phyloP scores from a whole-genome alignment of 2,888 invertebrate genomes.

The Lagria hirta region DNA sequence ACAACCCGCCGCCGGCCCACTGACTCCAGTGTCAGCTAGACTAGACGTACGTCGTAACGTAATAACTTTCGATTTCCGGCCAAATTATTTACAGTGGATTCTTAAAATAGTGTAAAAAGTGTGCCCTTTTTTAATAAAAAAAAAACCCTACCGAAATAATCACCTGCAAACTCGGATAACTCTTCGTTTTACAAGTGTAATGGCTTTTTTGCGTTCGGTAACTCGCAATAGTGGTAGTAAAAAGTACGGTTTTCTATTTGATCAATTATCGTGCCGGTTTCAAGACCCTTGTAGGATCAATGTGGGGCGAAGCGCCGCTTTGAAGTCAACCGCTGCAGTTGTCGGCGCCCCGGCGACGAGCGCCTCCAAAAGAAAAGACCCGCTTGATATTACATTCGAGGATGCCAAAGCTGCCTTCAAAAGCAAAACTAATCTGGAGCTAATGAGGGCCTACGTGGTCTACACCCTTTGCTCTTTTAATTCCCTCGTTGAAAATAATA shows the following conservation, averaged over 20 bases:
- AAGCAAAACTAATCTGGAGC: conserved; percentile 92
- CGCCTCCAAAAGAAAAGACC: conserved; percentile 28
- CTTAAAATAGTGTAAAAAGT: not conserved
- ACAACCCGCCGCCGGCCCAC: no score
- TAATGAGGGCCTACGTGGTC: conserved; percentile 86
- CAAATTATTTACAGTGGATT: no score
- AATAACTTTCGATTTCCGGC: not conserved
- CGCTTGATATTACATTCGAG: conserved; percentile 80
- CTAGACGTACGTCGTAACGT: no score
- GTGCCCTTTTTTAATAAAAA: not conserved
- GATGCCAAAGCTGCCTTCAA: conserved; percentile 91
- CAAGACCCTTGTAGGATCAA: conserved; percentile 41
- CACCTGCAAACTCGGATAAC: conserved; percentile 4
- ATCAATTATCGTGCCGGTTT: conserved; percentile 35
- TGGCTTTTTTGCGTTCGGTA: conserved; percentile 57
- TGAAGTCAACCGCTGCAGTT: conserved; percentile 71
- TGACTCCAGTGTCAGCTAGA: no score
- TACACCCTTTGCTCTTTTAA: conserved; percentile 88
- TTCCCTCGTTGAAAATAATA: conserved; percentile 88
- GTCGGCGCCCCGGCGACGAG: conserved; percentile 62
- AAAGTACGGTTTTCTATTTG: conserved; percentile 50
- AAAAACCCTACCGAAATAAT: not conserved
- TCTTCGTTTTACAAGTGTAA: conserved; percentile 40
- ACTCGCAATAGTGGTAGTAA: conserved; percentile 52
- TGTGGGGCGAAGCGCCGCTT: conserved; percentile 37